phyloP scores from a whole-genome alignment of 2,888 invertebrate species.

The Nomada ferruginata region DNA sequence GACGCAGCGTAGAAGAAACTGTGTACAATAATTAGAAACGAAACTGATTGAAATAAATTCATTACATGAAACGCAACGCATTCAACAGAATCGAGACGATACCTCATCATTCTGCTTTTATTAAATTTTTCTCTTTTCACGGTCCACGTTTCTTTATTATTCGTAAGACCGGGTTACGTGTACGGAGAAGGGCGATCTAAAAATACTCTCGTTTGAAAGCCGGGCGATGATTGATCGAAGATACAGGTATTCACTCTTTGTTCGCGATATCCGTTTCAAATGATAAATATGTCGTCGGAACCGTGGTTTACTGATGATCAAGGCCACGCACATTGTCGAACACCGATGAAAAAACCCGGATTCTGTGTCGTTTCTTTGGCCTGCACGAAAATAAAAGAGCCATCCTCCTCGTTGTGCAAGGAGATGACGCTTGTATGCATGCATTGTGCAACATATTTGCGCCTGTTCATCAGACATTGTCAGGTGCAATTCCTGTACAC shows the following conservation, averaged over 20 bases:
- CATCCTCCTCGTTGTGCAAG: conserved; percentile 47
- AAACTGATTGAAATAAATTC: no score
- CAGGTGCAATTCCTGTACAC: conserved; percentile 12
- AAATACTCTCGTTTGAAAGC: conserved; percentile 12
- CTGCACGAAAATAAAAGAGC: conserved; percentile 54
- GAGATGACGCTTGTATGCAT: conserved; percentile 35
- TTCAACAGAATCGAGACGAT: no score
- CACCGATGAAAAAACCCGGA: conserved; percentile 23
- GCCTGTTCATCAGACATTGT: conserved; percentile 40
- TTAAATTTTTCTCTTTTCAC: not conserved
- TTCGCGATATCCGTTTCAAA: conserved; percentile 30
- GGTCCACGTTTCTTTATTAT: not conserved
- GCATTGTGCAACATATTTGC: conserved; percentile 37
- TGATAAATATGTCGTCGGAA: conserved; percentile 31
- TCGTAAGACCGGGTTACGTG: not conserved
- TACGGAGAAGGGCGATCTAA: not conserved
- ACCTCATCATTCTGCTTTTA: not conserved
- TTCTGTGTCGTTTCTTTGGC: conserved; percentile 27
- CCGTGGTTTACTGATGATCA: conserved; percentile 41
- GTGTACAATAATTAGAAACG: no score
- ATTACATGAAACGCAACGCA: no score
- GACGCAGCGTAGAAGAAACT: no score
- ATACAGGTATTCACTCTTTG: conserved; percentile 14
- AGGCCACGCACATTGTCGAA: conserved; percentile 56
- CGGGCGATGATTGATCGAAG: conserved; percentile 20